A percentile compares a stretch with the other conserved stretches of the same genome.
Evolutionary conservation across 2,888 invertebrate genomes (phyloP).

Genomic region (Lithophane semibrunnea): DNA sequence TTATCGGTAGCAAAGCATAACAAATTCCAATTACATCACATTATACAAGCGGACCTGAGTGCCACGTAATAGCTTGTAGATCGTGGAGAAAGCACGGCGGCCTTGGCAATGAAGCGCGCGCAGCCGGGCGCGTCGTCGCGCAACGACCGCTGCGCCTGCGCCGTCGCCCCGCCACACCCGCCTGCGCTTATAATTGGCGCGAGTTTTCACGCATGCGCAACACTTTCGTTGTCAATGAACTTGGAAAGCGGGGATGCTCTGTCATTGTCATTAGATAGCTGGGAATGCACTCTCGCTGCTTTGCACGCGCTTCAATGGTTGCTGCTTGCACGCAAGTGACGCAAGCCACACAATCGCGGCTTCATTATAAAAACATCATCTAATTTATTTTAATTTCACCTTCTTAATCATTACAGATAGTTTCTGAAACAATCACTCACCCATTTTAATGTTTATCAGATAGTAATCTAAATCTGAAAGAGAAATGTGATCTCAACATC

Average conservation of each 20-base stretch:
- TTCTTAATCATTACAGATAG: constrained; percentile 33
- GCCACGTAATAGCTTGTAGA: constrained; percentile 81
- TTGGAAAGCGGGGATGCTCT: constrained; percentile 89
- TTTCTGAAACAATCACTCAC: constrained; percentile 26
- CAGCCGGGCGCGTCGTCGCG: constrained; percentile 77
- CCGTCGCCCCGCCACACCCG: constrained; percentile 41
- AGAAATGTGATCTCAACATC: constrained; percentile 5
- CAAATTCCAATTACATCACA: constrained; percentile 84
- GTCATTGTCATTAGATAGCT: constrained; percentile 87
- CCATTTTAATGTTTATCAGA: constrained; percentile 9
- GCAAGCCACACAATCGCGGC: constrained; percentile 71
- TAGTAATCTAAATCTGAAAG: not conserved
- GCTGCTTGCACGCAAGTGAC: constrained; percentile 79
- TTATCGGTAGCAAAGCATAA: constrained; percentile 70
- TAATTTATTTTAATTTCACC: constrained; percentile 50
- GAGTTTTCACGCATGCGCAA: constrained; percentile 88
- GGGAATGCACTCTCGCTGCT: constrained; percentile 89
- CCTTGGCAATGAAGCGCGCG: constrained; percentile 88
- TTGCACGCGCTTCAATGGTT: constrained; percentile 76
- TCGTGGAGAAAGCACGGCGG: constrained; percentile 86
- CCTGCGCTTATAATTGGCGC: constrained; percentile 80
- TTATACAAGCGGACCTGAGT: constrained; percentile 79
- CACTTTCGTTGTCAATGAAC: constrained; percentile 90
- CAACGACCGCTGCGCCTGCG: constrained; percentile 69
- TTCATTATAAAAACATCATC: constrained; percentile 58